A percentile compares a stretch with the other conserved stretches of the same genome.
phyloP scores from a whole-genome alignment of 2,888 invertebrate species.

The Sinodicranocentrus sp. region DNA sequence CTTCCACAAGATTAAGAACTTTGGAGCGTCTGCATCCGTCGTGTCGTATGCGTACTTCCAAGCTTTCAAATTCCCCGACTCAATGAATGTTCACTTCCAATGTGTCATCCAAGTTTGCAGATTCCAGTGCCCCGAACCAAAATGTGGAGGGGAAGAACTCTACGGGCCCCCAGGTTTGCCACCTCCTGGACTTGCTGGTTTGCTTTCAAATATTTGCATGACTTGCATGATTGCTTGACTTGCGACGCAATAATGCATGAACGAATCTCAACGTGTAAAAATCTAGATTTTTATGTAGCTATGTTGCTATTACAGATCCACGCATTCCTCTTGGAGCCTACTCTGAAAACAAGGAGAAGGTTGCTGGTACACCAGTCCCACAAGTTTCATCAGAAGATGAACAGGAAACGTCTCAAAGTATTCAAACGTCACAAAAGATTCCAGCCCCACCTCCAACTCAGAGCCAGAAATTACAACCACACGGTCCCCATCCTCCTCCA shows the following conservation, averaged over 20 bases:
- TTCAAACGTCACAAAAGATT: conserved; percentile 64
- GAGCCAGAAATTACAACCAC: conserved; percentile 79
- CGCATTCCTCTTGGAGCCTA: conserved; percentile 91
- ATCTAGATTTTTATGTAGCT: too few relatives aligned
- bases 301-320: conserved; percentile 86
- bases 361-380: conserved; percentile 85
- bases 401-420: conserved; percentile 64
- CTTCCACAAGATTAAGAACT: conserved; percentile 97
- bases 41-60: conserved; percentile 98
- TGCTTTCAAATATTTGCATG: conserved; percentile 62
- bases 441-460: conserved; percentile 56
- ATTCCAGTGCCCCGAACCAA: conserved; percentile 95
- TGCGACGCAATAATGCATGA: too few relatives aligned
- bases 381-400: conserved; percentile 70
- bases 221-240: conserved; percentile 40
- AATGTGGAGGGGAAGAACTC: conserved; percentile 84
- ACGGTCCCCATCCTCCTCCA: conserved; percentile 77
- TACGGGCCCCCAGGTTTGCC: conserved; percentile 77
- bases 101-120: conserved; percentile 97
- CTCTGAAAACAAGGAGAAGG: conserved; percentile 89
- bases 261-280: too few relatives aligned
- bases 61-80: conserved; percentile 97
- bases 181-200: conserved; percentile 66
- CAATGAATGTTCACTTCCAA: conserved; percentile 98
- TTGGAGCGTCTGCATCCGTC: conserved; percentile 95